A percentile compares a stretch with the other conserved stretches of the same genome.
These are phyloP conservation scores for Eulemur macaco DNA, from an alignment of 2,113 vertebrate species.

Conservation along the genomic window DNA sequence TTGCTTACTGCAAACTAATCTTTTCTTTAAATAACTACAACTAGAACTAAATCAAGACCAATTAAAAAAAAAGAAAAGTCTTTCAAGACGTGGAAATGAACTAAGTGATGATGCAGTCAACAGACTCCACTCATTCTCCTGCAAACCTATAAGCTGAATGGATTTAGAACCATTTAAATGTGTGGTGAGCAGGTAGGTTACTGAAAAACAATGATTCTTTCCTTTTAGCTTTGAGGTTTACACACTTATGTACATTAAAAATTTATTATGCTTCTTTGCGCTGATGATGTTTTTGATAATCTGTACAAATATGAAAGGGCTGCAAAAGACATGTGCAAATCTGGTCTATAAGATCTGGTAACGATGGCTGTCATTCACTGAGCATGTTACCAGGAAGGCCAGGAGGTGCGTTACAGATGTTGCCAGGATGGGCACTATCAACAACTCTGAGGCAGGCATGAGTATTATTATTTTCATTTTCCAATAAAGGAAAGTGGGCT, in stretches of 20 bases:
- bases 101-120: neutral
- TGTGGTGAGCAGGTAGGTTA: neutral
- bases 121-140: neutral
- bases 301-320: neutral
- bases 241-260: neutral
- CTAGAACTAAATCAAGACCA: constrained; percentile 46
- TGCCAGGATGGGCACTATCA: neutral
- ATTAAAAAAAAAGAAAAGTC: neutral
- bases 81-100: constrained; percentile 56
- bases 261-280: neutral
- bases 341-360: neutral
- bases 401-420: neutral
- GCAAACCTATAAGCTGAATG: neutral
- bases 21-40: constrained; percentile 50
- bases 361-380: neutral
- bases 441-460: neutral
- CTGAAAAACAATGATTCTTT: neutral
- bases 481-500: neutral
- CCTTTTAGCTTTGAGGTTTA: neutral
- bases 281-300: neutral
- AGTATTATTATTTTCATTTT: neutral
- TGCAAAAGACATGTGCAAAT: neutral
- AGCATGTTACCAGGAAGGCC: neutral
- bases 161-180: neutral
- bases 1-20: constrained; percentile 12